These are phyloP conservation scores for Selenia dentaria DNA, from an alignment of 2,888 invertebrate genomes.

Conservation along the genomic window DNA sequence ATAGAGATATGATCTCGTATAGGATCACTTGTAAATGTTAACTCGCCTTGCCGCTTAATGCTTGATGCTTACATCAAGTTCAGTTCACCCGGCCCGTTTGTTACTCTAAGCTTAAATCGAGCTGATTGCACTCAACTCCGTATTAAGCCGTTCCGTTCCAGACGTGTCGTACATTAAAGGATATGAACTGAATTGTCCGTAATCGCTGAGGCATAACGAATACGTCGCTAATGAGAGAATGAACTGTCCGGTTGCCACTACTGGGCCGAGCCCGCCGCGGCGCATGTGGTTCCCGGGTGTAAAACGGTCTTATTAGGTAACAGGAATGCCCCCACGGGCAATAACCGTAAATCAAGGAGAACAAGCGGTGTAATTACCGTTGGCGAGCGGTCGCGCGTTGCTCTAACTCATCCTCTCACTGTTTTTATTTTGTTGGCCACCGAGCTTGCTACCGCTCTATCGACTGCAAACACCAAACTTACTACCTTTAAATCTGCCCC, in stretches of 20 bases:
- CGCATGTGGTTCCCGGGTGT: conserved; percentile 80
- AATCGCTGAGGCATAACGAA: conserved; percentile 75
- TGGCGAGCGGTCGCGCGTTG: conserved; percentile 79
- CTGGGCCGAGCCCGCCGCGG: conserved; percentile 52
- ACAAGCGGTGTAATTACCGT: conserved; percentile 85
- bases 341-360: conserved; percentile 85
- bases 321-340: conserved; percentile 83
- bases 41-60: no score
- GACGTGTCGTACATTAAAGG: conserved; percentile 69
- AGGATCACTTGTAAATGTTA: no score
- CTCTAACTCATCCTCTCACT: conserved; percentile 81
- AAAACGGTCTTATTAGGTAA: conserved; percentile 84
- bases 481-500: conserved; percentile 81
- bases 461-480: conserved; percentile 75
- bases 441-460: conserved; percentile 75
- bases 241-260: conserved; percentile 62
- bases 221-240: conserved; percentile 79
- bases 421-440: conserved; percentile 82
- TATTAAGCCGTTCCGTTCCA: conserved; percentile 63
- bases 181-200: conserved; percentile 76
- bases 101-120: conserved; percentile 47
- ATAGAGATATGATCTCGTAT: no score
- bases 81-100: conserved; percentile 41
- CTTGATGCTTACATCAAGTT: no score
- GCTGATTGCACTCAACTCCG: conserved; percentile 45